Evolutionary conservation across 2,113 vertebrate species (phyloP), one percentile per base, ranked within the genome.

Genomic region (Otocyon megalotis): DNA sequence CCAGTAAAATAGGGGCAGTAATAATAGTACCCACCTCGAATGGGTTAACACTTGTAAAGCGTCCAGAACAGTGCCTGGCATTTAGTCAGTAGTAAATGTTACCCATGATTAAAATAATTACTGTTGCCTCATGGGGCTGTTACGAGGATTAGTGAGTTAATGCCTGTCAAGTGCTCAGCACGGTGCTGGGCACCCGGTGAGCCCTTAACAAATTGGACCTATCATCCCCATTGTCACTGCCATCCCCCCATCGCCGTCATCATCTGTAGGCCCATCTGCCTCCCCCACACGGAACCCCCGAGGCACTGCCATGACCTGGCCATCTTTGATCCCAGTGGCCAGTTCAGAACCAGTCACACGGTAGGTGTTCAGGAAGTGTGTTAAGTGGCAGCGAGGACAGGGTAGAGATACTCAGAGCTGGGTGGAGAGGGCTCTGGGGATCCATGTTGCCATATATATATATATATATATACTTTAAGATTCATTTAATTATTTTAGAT

Each of bases 61-160:
- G 35, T 82, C 69, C 48, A 81, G 30, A 67, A 20, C 62, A 69
- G 86, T 30, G 83, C 60, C 92, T n/a, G 96, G 83, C 35, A 88
- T 71, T 93, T 80, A 89, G 32, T 90, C 81, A 95, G 88, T 37
- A 32, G 60, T 48, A 67, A 89, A 74, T 94, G 84, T 76, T 50
- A n/a, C 56, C 88, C 74, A 76, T 83, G 79, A 95, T 97, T 97
- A 97, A 93, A 71, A 37, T 93, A 89, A 97, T 97, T 63, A 65
- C 60, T 77, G 62, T 94, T 79, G 76, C 87, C 85, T 97, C 98
- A 96, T 15, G 3, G 32, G 60, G 89, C 82, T 83, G 54, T 84
- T 58, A 96, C 0, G 86, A 90, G 89, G 50, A 83, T 79, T 50
- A 62, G 67, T 67, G 88, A 88, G 53, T 69, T 94, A 83, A 48